Evolutionary conservation across 2,888 invertebrate genomes (phyloP).

Genomic region (Drosophila melanocephala): DNA sequence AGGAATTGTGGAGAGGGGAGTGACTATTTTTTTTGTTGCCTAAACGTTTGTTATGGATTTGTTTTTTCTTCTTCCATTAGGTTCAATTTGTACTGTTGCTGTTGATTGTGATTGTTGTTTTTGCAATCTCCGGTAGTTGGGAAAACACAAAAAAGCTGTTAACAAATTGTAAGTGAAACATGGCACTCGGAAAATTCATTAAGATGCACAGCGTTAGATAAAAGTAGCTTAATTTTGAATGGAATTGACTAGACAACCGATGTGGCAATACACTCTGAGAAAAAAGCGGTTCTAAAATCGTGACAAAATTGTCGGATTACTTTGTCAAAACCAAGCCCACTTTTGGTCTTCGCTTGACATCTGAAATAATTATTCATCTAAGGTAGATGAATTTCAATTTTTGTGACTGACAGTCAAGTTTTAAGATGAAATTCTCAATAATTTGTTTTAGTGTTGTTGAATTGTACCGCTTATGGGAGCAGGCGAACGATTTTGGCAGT

Average conservation of each 20-base stretch:
- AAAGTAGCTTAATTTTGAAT: conserved; percentile 53
- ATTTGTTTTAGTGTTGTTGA: conserved; percentile 16
- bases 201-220: conserved; percentile 63
- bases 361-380: neutral
- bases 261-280: conserved; percentile 9
- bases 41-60: conserved; percentile 58
- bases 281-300: neutral
- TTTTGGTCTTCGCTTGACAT: neutral
- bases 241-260: conserved; percentile 12
- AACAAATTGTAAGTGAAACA: conserved; percentile 71
- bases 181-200: conserved; percentile 54
- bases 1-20: neutral
- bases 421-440: neutral
- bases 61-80: conserved; percentile 61
- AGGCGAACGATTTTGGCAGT: conserved; percentile 42
- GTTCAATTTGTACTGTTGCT: conserved; percentile 54
- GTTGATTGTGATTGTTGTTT: conserved; percentile 28
- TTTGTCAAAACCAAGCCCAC: neutral
- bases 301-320: neutral
- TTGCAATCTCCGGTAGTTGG: conserved; percentile 77
- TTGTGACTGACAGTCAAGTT: neutral
- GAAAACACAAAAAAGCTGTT: conserved; percentile 71
- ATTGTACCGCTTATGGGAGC: conserved; percentile 44
- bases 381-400: neutral
- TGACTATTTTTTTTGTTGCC: conserved; percentile 43